These are phyloP conservation scores for Deroptyus accipitrinus DNA, from an alignment of 2,113 vertebrate genomes.

Conservation along the genomic window DNA sequence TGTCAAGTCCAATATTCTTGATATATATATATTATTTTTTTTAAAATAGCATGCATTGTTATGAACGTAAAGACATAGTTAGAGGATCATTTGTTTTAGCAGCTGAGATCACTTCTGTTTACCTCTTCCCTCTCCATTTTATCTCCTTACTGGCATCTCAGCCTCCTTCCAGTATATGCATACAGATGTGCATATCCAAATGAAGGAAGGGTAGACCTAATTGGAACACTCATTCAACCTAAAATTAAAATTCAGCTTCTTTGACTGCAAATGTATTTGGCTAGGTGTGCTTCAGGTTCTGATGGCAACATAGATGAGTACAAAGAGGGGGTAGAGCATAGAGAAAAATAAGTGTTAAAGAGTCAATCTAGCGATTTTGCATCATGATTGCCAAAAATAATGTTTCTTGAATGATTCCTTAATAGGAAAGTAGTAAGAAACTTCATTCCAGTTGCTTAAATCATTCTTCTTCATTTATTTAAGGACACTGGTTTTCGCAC, in stretches of 20 bases:
- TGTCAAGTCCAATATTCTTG: not conserved
- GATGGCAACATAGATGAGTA: not conserved
- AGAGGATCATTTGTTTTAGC: not conserved
- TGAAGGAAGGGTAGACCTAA: not conserved
- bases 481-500: not conserved
- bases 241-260: not conserved
- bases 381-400: not conserved
- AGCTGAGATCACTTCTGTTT: not conserved
- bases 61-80: not conserved
- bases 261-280: not conserved
- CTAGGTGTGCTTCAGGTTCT: not conserved
- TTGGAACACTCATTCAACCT: not conserved
- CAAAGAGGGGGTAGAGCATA: not conserved
- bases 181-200: too few relatives aligned
- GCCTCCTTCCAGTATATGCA: not conserved
- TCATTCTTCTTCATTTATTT: not conserved
- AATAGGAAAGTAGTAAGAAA: not conserved
- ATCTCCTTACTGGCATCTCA: not conserved
- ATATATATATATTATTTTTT: not conserved
- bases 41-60: not conserved
- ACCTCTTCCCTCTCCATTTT: not conserved
- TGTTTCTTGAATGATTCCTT: not conserved
- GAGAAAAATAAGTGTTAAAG: not conserved
- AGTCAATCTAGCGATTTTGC: not conserved
- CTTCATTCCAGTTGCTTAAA: not conserved